Evolutionary conservation across 1,140 invertebrate species (phyloP).

Genomic region (Hirudo medicinalis): DNA sequence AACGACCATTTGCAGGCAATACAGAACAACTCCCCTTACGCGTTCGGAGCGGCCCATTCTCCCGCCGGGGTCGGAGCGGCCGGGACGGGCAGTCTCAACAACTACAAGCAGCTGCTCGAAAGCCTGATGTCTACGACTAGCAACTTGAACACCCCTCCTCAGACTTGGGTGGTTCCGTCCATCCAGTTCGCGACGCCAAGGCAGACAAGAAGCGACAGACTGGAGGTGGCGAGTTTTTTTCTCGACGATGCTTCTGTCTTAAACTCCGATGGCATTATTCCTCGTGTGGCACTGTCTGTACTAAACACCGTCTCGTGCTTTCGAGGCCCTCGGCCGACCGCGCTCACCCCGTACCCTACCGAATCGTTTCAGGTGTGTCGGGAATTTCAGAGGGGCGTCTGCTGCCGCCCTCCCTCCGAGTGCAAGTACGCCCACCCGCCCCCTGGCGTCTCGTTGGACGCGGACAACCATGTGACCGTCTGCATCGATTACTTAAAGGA

Average conservation of each 20-base stretch:
- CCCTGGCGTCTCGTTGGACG: slow-evolving; percentile 85
- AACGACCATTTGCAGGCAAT: no score
- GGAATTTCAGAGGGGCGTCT: slow-evolving; percentile 98
- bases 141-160: neutral
- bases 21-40: no score
- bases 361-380: slow-evolving; percentile 79
- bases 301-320: neutral
- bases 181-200: neutral
- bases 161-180: neutral
- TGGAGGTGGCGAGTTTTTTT: neutral
- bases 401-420: slow-evolving; percentile 91
- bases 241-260: neutral
- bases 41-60: no score
- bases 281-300: no score
- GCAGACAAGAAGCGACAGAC: neutral
- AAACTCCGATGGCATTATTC: neutral
- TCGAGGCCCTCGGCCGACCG: neutral
- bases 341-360: neutral
- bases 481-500: slow-evolving; percentile 99
- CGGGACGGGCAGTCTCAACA: neutral
- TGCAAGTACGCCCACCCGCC: slow-evolving; percentile 99
- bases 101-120: slow-evolving; percentile 5
- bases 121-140: neutral
- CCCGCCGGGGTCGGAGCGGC: no score
- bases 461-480: slow-evolving; percentile 97